Evolutionary conservation across 2,113 vertebrate genomes (phyloP), one percentile per base, ranked within the genome.

Genomic region (Phaethornis superciliosus): DNA sequence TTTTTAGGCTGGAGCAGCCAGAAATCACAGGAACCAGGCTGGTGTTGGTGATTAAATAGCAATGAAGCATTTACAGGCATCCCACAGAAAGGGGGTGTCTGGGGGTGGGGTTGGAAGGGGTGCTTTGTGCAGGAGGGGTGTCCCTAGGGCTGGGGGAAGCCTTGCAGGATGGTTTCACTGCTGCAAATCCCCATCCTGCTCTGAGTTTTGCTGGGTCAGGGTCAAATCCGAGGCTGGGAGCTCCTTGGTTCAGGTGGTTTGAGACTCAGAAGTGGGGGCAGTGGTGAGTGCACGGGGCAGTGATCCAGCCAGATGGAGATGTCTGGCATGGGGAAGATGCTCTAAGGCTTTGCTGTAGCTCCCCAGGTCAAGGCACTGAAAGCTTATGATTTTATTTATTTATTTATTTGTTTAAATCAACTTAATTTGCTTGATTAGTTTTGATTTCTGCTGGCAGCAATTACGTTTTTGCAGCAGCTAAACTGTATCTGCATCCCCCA

Each of bases 141-240:
- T 80, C 42, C 52, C 18, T 2, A 13, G 33, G 32, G 40, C 40
- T 40, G 40, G 40, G 40, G 11, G 40, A 40, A 40, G 32, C 27
- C 4, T 0, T 7, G 4, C 0, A 0, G 0, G 18, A 10, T 35
- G 44, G 20, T 32, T 65, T 72, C 71, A 17, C 9, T 5, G 4
- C 55, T 7, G 0, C 1, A 1, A 67, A 59, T 67, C 51, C 51
- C 26, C 1, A 0, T n/a, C 0, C 0, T 54, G 52, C 24, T 35
- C 5, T 1, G 49, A 23, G 6, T 59, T 92, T 18, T 64, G 44
- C 33, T 52, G 71, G 40, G 21, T 77, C n/a, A 6, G 32, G 72
- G 55, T 42, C 42, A 49, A 15, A 42, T 8, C 33, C 60, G 23
- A 59, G 72, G 7, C 67, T 0, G 0, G 24, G 28, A 22, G 33